Base-by-base conservation (phyloP, 2,797 vertebrate genomes). In the Rachycentron canadum region DNA sequence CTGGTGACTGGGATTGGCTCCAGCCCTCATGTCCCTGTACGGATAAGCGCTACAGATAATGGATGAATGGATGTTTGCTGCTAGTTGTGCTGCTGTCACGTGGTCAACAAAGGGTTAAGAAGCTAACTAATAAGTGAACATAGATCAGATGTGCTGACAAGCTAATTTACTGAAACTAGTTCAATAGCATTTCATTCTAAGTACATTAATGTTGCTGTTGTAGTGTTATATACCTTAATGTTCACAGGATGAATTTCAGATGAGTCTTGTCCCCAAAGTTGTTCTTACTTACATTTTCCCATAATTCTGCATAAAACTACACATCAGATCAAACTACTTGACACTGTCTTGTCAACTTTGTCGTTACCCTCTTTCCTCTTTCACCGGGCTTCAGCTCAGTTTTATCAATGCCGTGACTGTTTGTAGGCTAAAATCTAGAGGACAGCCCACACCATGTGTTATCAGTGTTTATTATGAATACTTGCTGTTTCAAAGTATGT, bases 401-500 rank as follows among this genome's bases (percentile, higher is more conserved):
- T 69, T 57, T 1, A 0, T 76, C 41, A 36, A 19, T 60, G 21
- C 28, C 26, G 8, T n/a, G n/a, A 36, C 9, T 52, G 9, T 58
- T 14, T 17, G 0, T 38, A 25, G 11, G 16, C 50, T 17, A 0
- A 14, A 13, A 40, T 30, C 32, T 25, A 40, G 7, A 43, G 21
- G n/a, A 2, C 34, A 45, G 23, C 47, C 28, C 52, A 26, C 14
- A 2, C 49, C 56, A 55, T n/a, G 57, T 69, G 41, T 57, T 81
- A 69, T 76, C 58, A 60, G 32, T 61, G 55, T 55, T 76, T 76
- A 66, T 56, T 62, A 38, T 49, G 49, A 77, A 76, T 62, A 14
- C 11, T 72, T 67, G 19, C 8, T 47, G 5, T n/a, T 58, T 16
- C 25, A 67, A 59, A 30, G 41, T 76, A 13, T 75, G 69, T 73